Conservation (phyloP, 92 coral and sea anemone genomes). For the Umimayanthus chanpuru region DNA sequence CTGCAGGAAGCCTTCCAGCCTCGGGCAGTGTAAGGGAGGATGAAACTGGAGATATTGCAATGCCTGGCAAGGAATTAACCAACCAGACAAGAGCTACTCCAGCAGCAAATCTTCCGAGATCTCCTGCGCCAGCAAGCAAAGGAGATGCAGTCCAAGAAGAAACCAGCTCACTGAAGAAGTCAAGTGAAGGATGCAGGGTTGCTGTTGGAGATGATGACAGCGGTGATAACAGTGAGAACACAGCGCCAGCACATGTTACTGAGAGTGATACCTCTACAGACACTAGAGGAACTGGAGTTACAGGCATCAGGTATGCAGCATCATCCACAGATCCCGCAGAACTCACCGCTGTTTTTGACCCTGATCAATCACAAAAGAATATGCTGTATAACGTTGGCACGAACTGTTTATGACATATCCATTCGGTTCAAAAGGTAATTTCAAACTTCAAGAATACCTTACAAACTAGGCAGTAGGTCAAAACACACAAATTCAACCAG, state of each 20-base stretch:
- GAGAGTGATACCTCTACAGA: neutral
- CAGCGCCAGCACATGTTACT: neutral
- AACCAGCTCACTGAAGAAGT: neutral
- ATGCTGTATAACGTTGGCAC: neutral
- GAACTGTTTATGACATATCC: neutral
- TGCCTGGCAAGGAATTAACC: neutral
- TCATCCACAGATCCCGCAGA: neutral
- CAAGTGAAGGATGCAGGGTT: neutral
- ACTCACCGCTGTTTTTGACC: neutral
- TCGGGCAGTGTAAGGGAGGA: neutral
- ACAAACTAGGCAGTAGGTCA: neutral
- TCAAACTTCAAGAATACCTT: neutral
- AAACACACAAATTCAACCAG: neutral
- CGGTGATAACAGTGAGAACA: neutral
- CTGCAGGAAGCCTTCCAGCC: neutral
- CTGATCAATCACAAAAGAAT: neutral
- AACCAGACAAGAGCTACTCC: neutral
- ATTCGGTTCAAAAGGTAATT: neutral
- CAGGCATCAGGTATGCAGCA: neutral
- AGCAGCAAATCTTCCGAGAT: neutral
- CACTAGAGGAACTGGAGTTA: neutral
- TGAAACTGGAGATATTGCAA: neutral
- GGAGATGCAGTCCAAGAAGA: neutral
- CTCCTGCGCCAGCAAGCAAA: slow-evolving; percentile 6
- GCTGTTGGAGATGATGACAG: neutral